Evolutionary conservation across 2,113 vertebrate genomes (phyloP).

Genomic region (Chauna torquata): DNA sequence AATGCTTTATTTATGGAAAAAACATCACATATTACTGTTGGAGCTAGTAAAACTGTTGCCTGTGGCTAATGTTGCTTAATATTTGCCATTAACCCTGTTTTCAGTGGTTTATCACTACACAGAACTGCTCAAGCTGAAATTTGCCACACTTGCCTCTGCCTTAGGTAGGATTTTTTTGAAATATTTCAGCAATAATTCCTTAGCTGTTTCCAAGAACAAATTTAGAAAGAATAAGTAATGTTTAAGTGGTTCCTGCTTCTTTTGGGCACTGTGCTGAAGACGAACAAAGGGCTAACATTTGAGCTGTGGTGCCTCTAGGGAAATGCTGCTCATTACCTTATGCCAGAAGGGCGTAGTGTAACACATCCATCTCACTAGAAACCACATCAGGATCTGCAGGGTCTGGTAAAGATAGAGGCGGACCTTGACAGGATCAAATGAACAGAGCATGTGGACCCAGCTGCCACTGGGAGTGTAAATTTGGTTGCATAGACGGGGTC

Average conservation of each 20-base stretch:
- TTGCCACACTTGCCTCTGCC: background rate
- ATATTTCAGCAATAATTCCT: background rate
- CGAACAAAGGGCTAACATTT: background rate
- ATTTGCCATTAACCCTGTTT: constrained; percentile 34
- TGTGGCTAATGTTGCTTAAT: constrained; percentile 15
- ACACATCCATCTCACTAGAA: background rate
- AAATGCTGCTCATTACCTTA: background rate
- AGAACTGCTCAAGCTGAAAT: constrained; percentile 41
- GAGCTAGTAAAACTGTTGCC: constrained; percentile 13
- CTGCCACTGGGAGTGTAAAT: background rate
- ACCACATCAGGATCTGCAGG: background rate
- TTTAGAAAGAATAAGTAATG: background rate
- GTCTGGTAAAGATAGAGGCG: background rate
- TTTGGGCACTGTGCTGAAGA: background rate
- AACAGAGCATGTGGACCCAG: background rate
- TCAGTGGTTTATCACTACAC: background rate
- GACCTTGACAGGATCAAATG: background rate
- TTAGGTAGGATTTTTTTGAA: constrained; percentile 10
- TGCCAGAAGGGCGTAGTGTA: background rate
- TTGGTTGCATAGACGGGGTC: background rate
- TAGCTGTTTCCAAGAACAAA: background rate
- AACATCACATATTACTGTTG: background rate
- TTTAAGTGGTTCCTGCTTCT: background rate
- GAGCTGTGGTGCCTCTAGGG: background rate
- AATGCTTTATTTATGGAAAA: constrained; percentile 5